These are phyloP conservation scores for Pseudochirops cupreus DNA, from an alignment of 2,797 vertebrate genomes.

Conservation along the genomic window DNA sequence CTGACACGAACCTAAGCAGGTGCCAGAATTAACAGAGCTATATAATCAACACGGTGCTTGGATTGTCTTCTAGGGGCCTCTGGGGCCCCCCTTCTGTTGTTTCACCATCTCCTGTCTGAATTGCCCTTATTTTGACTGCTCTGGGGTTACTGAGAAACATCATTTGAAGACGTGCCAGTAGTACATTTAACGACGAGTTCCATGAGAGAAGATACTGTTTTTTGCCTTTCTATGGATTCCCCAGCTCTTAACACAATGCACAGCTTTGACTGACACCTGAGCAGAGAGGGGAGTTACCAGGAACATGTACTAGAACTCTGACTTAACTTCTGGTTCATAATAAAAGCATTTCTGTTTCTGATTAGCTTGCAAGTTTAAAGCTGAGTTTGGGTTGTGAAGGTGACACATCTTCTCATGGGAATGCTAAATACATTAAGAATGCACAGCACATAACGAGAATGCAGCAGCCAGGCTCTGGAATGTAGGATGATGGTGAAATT, in stretches of 20 bases:
- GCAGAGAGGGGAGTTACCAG: slow-evolving; percentile 16
- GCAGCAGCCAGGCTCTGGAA: slow-evolving; percentile 30
- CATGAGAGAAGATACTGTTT: not conserved
- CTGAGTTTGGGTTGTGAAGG: slow-evolving; percentile 68
- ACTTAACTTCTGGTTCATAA: not conserved
- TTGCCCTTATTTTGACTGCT: not conserved
- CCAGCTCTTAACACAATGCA: not conserved
- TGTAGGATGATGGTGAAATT: slow-evolving; percentile 35
- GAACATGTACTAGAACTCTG: slow-evolving; percentile 31
- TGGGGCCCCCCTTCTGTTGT: not conserved
- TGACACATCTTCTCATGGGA: slow-evolving; percentile 54
- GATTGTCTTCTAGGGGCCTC: not conserved
- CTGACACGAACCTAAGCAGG: not conserved
- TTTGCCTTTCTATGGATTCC: not conserved
- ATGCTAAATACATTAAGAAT: slow-evolving; percentile 38
- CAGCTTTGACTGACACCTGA: not conserved
- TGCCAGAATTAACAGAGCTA: not conserved
- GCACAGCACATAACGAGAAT: slow-evolving; percentile 28
- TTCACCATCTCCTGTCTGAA: not conserved
- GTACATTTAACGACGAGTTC: not conserved
- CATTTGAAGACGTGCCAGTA: not conserved
- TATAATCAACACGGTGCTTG: not conserved
- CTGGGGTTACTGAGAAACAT: not conserved
- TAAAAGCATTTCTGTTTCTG: slow-evolving; percentile 14
- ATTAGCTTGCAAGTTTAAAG: slow-evolving; percentile 57